Evolutionary conservation across 1,140 invertebrate species (phyloP).

Genomic region (Zaprionus davidi): DNA sequence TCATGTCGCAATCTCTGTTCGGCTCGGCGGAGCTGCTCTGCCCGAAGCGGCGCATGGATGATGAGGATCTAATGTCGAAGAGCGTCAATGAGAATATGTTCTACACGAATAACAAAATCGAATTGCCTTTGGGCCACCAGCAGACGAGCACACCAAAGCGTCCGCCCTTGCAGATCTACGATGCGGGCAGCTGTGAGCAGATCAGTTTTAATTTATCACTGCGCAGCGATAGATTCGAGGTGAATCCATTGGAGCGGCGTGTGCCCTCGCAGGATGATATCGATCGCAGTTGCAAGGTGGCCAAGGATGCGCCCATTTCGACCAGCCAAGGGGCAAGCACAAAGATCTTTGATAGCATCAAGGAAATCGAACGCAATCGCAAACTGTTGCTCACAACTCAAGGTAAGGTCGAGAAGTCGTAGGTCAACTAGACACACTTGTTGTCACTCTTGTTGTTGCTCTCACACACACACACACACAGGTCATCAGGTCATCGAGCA

Average conservation of each 20-base stretch:
- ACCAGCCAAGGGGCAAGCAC: conserved; percentile 87
- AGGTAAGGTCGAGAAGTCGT: conserved; percentile 86
- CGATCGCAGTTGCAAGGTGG: conserved; percentile 93
- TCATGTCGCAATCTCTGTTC: conserved; percentile 83
- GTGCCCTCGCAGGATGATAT: conserved; percentile 93
- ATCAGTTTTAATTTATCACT: conserved; percentile 80
- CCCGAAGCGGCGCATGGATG: conserved; percentile 63
- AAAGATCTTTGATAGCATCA: conserved; percentile 94
- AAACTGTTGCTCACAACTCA: conserved; percentile 90
- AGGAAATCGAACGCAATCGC: conserved; percentile 94
- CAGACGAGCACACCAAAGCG: conserved; percentile 75
- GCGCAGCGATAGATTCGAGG: conserved; percentile 85
- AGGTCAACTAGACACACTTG: too few relatives aligned
- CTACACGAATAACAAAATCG: conserved; percentile 83
- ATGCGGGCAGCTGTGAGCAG: conserved; percentile 63
- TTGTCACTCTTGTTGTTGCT: too few relatives aligned
- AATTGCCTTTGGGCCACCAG: conserved; percentile 46
- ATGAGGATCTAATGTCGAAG: conserved; percentile 86
- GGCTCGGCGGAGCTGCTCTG: conserved; percentile 79
- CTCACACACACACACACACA: conserved; percentile 65
- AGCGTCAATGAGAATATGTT: conserved; percentile 87
- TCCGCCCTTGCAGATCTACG: conserved; percentile 66
- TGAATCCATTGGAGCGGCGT: conserved; percentile 85
- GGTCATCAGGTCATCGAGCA: conserved; percentile 96
- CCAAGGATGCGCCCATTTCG: conserved; percentile 91